Percentiles rank a stretch among this genome's conserved stretches.
These are phyloP conservation scores for Calosoma granatense DNA, from an alignment of 1,140 invertebrate species.

Conservation along the genomic window DNA sequence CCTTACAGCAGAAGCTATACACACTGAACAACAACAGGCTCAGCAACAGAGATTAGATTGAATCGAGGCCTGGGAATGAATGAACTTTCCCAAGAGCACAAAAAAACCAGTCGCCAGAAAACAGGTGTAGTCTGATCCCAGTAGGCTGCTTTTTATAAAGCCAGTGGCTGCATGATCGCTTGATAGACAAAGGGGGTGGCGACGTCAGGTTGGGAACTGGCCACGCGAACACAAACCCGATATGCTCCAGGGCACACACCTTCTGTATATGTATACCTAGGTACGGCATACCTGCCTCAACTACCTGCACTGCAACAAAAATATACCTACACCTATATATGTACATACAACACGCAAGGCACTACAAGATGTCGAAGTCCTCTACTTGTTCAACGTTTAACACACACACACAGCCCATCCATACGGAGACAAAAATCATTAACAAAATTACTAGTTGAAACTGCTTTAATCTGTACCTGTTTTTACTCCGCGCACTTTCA, in stretches of 20 bases:
- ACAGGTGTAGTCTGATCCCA: constrained; percentile 19
- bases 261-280: neutral
- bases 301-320: constrained; percentile 3
- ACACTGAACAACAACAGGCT: neutral
- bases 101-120: constrained; percentile 22
- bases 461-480: too few species aligned
- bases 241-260: neutral
- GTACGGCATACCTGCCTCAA: too few species aligned
- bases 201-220: neutral
- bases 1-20: too few species aligned
- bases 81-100: constrained; percentile 24
- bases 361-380: too few species aligned
- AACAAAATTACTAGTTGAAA: too few species aligned
- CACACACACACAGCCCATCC: too few species aligned
- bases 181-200: neutral
- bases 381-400: too few species aligned
- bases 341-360: too few species aligned
- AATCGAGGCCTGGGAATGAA: constrained; percentile 15
- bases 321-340: neutral
- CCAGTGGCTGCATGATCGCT: neutral
- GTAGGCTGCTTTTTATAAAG: neutral
- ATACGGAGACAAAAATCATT: too few species aligned
- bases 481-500: too few species aligned
- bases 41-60: constrained; percentile 2
- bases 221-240: neutral